Base-by-base conservation (phyloP, 2,888 invertebrate species). In the Coelopa pilipes region DNA sequence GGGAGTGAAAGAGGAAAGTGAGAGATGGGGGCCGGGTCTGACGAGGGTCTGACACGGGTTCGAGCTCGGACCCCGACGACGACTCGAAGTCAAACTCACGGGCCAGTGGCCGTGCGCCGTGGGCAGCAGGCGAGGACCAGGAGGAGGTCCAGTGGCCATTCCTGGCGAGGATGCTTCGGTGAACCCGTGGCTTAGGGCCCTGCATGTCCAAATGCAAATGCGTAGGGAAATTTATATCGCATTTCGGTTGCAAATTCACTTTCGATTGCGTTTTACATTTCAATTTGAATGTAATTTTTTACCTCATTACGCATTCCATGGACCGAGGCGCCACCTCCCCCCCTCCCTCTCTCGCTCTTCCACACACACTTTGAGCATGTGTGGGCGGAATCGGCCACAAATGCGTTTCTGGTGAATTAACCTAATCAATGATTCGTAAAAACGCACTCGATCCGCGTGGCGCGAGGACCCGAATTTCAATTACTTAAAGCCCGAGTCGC, bases 361-460 rank as follows among this genome's bases (percentile, higher is more conserved):
- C 34, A 34, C 7, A 34, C 34, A 34, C 34, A 34, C 34, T 45
- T 24, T 12, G 9, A 15, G 45, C 1, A 13, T 62, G 0, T 15
- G 15, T 45, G 1, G 21, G 12, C 3, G 17, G 49, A 46, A 66
- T 21, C 66, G 19, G 19, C 50, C 17, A 4, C 9, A 50, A 66
- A 66, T 66, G 50, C 15, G 49, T 66, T 66, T 66, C 66, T 49
- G 24, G 19, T 49, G 50, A 66, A 66, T 66, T 66, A 66, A 66
- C 49, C 24, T 50, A 66, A 66, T 66, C 66, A 66, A 66, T 66
- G 66, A 66, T 66, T 66, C 66, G 66, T 66, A 66, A 66, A 53
- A 62, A 34, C 62, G 24, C 21, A 62, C 62, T 62, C 53, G 53
- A 4, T 53, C 10, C 53, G 10, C 34, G 34, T 34, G 34, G 34